Conservation (phyloP, 2,797 vertebrate species). For the Podarcis lilfordi region DNA sequence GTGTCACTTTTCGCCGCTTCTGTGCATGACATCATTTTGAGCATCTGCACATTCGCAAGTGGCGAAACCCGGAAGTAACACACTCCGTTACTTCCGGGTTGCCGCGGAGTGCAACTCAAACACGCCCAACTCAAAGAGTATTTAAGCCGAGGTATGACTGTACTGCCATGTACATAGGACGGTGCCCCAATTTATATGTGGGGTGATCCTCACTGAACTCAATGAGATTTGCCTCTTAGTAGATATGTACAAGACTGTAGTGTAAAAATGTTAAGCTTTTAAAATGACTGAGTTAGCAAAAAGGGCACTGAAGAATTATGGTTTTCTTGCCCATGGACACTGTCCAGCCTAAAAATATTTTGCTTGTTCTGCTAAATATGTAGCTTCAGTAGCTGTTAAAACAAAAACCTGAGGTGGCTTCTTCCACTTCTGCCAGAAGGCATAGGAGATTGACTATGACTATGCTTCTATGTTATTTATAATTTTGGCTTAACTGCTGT, state of each 20-base stretch:
- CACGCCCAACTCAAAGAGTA: too few species aligned
- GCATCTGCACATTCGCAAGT: too few species aligned
- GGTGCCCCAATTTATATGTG: neutral
- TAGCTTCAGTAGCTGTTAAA: neutral
- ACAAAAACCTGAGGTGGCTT: neutral
- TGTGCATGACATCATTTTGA: too few species aligned
- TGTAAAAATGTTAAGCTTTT: neutral
- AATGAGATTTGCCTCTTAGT: neutral
- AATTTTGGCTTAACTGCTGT: neutral
- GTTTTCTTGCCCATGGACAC: neutral
- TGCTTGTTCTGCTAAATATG: neutral
- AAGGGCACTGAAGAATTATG: neutral
- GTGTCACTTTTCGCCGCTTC: too few species aligned
- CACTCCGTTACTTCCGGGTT: too few species aligned
- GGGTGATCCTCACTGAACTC: neutral
- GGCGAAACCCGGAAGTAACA: too few species aligned
- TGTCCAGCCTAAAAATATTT: neutral
- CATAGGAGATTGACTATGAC: neutral
- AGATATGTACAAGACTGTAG: neutral
- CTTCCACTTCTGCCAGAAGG: neutral
- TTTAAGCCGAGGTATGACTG: too few species aligned
- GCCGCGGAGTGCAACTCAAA: too few species aligned
- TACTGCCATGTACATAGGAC: neutral
- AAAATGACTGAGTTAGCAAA: neutral
- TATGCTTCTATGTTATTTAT: neutral